These are phyloP conservation scores for Drosophila pseudoobscura DNA, from an alignment of 1,140 invertebrate species.

Conservation along the genomic window DNA sequence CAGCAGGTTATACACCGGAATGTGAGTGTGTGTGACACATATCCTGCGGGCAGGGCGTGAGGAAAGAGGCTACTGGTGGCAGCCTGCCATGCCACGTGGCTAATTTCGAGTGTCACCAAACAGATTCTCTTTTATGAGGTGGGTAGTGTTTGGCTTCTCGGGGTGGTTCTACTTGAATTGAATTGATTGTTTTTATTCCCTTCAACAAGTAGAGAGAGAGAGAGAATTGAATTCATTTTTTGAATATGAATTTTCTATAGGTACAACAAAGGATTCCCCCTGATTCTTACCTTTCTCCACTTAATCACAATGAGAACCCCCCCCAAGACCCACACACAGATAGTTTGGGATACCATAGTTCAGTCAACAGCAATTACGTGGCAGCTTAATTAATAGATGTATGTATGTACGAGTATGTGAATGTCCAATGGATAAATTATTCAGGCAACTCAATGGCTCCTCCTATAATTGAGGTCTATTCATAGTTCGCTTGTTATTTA, in stretches of 20 bases:
- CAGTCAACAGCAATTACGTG: slow-evolving; percentile 6
- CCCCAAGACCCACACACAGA: too few species aligned
- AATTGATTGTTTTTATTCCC: too few species aligned
- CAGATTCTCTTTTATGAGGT: slow-evolving; percentile 5
- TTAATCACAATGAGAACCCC: too few species aligned
- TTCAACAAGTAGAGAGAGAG: too few species aligned
- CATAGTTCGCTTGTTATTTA: slow-evolving; percentile 21
- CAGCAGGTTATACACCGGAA: background rate
- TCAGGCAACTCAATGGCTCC: slow-evolving; percentile 3
- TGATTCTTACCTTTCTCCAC: too few species aligned
- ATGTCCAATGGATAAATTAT: slow-evolving; percentile 22
- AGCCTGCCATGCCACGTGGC: slow-evolving; percentile 29
- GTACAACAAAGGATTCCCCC: too few species aligned
- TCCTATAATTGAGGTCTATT: slow-evolving; percentile 28
- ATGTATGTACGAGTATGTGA: background rate
- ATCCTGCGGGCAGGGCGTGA: background rate
- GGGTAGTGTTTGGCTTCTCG: background rate
- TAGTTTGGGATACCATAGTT: too few species aligned
- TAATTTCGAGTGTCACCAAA: slow-evolving; percentile 32
- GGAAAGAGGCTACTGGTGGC: background rate
- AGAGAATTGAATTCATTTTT: too few species aligned
- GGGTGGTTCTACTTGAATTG: too few species aligned
- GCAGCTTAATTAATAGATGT: slow-evolving; percentile 23
- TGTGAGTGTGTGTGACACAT: slow-evolving; percentile 30
- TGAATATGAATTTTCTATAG: too few species aligned